These are phyloP conservation scores for Agrochola lota DNA, from an alignment of 2,888 invertebrate species.

Conservation along the genomic window DNA sequence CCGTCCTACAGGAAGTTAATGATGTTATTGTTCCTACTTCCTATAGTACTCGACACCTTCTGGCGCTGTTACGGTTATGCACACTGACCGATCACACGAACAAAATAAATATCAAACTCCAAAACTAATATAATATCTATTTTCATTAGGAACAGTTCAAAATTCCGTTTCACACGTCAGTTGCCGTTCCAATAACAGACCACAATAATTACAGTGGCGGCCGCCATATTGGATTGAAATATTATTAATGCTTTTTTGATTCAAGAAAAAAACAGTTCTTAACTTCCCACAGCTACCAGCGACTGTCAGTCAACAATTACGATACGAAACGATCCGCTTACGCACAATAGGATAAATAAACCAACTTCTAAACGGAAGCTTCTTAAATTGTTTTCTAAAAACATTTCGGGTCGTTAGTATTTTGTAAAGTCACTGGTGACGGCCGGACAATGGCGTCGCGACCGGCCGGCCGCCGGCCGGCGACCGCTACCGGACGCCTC, in stretches of 20 bases:
- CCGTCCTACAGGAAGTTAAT: not conserved
- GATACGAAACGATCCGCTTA: slow-evolving; percentile 83
- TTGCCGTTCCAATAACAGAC: slow-evolving; percentile 67
- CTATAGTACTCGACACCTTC: slow-evolving; percentile 33
- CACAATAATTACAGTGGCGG: slow-evolving; percentile 61
- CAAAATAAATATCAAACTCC: slow-evolving; percentile 60
- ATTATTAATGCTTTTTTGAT: slow-evolving; percentile 71
- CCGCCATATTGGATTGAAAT: slow-evolving; percentile 62
- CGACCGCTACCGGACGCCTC: slow-evolving; percentile 69
- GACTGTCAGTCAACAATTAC: slow-evolving; percentile 81
- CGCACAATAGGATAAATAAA: slow-evolving; percentile 86
- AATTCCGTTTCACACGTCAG: slow-evolving; percentile 66
- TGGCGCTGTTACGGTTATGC: slow-evolving; percentile 31
- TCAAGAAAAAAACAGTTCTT: slow-evolving; percentile 65
- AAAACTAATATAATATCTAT: slow-evolving; percentile 59
- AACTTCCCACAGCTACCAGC: slow-evolving; percentile 65
- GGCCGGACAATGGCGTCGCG: slow-evolving; percentile 74
- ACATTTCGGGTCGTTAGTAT: slow-evolving; percentile 84
- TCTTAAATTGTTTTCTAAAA: slow-evolving; percentile 89
- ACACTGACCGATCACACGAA: slow-evolving; percentile 39
- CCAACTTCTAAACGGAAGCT: slow-evolving; percentile 86
- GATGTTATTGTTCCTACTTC: not conserved
- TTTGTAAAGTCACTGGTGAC: slow-evolving; percentile 77
- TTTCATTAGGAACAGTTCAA: slow-evolving; percentile 65
- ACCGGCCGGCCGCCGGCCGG: slow-evolving; percentile 49